These are phyloP conservation scores for Bufotes viridis DNA, from an alignment of 2,797 vertebrate genomes.

Conservation along the genomic window DNA sequence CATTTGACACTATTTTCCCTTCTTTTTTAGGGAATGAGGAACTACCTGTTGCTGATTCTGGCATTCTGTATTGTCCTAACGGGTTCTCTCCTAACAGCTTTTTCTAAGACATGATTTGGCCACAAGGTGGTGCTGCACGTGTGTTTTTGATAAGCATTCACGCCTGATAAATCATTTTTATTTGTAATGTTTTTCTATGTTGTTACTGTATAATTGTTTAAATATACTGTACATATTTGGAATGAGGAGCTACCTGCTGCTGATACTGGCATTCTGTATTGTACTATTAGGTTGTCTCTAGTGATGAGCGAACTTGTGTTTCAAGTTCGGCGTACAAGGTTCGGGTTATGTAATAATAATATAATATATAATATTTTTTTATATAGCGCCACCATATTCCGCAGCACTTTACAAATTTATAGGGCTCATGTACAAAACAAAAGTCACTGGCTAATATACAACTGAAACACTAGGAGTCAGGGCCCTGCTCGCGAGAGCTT, in stretches of 20 bases:
- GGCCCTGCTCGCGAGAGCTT: too few species aligned
- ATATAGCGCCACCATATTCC: too few species aligned
- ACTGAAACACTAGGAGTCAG: too few species aligned
- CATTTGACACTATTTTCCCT: constrained; percentile 42
- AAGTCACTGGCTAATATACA: too few species aligned
- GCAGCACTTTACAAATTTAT: too few species aligned
- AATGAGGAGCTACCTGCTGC: constrained; percentile 76
- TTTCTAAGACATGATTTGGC: constrained; percentile 81
- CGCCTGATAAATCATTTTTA: neutral
- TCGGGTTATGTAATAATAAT: too few species aligned
- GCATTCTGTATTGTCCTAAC: constrained; percentile 79
- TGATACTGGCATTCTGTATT: constrained; percentile 77
- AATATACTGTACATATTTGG: constrained; percentile 64
- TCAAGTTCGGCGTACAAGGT: too few species aligned
- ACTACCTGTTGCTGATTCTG: constrained; percentile 77
- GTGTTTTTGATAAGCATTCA: neutral
- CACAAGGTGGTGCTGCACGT: constrained; percentile 72
- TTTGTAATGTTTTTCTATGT: neutral
- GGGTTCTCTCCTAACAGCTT: constrained; percentile 80
- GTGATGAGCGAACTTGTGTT: too few species aligned
- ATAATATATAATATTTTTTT: too few species aligned
- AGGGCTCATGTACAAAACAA: too few species aligned
- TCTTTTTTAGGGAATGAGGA: constrained; percentile 77
- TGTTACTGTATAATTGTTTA: neutral
- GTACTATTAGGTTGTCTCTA: constrained; percentile 77